A percentile compares a stretch with the other conserved stretches of the same genome.
These are phyloP conservation scores for Opisthograptis luteolata DNA, from an alignment of 2,888 invertebrate genomes.

Conservation along the genomic window DNA sequence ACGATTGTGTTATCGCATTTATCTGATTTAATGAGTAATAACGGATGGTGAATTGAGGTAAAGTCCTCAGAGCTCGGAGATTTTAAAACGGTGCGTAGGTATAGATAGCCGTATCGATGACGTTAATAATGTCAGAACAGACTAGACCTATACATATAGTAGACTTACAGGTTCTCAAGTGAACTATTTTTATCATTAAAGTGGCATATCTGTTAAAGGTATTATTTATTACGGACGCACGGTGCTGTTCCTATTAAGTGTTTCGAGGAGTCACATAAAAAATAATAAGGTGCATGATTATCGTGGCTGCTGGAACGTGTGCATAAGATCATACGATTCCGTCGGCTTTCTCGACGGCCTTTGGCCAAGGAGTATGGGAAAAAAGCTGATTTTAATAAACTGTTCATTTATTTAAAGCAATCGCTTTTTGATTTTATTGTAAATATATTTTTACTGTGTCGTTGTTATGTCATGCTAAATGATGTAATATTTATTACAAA, in stretches of 20 bases:
- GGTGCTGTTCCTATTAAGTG: constrained; percentile 36
- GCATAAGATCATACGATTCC: constrained; percentile 54
- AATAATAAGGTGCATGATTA: constrained; percentile 78
- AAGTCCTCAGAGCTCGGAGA: constrained; percentile 35
- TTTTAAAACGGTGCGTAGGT: constrained; percentile 19
- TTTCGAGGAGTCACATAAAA: constrained; percentile 72
- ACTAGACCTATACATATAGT: too few relatives aligned
- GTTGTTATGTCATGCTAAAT: too few relatives aligned
- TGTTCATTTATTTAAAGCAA: neutral
- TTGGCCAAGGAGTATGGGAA: constrained; percentile 43
- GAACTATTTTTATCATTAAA: constrained; percentile 16
- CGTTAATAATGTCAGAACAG: constrained; percentile 6
- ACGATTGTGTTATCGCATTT: constrained; percentile 26
- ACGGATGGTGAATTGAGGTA: constrained; percentile 32
- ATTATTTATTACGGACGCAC: constrained; percentile 26
- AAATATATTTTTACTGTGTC: neutral
- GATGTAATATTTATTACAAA: too few relatives aligned
- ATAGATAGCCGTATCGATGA: constrained; percentile 19
- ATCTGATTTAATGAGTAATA: constrained; percentile 27
- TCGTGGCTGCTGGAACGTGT: constrained; percentile 48
- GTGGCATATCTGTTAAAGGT: constrained; percentile 12
- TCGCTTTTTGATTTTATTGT: neutral
- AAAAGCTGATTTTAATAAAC: constrained; percentile 10
- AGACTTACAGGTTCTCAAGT: neutral
- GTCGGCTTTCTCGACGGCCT: constrained; percentile 68